Base-by-base conservation (phyloP, 2,113 vertebrate genomes). In the Cottus gobio region DNA sequence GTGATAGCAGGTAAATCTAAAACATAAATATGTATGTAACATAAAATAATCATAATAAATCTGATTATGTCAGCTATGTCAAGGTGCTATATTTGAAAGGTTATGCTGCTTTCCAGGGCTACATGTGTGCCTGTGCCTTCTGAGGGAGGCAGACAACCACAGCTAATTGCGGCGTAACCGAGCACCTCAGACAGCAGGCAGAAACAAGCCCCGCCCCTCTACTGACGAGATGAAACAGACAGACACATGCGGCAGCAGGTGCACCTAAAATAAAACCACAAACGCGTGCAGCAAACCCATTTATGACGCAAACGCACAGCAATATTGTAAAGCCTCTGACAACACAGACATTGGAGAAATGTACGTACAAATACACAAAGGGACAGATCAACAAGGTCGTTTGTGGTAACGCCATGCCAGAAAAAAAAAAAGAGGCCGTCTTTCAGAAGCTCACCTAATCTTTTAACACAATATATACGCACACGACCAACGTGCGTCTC, bases 391-490 rank as follows among this genome's bases (percentile, higher is more conserved):
- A 92, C 89, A 91, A 44, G 82, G 56, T 61, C 75, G 77, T 93
- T 90, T 91, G 84, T 90, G 82, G 84, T 12, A 34, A 85, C 57
- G 18, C 42, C 24, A 18, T 75, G 31, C 85, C 88, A 85, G 62
- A 83, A 26, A 62, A 60, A 83, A 26, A 62, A 60, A 56, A 34
- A 78, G 83, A 82, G 82, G 71, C 64, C 46, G 79, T 80, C 60
- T 82, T 84, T 84, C 74, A 83, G 65, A 85, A 83, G 79, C 79
- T 77, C 63, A 37, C 78, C 66, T 90, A 80, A 64, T 89, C 86
- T 90, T 90, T 91, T 89, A 86, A 44, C 87, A 84, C 70, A 83
- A 84, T 62, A 50, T n/a, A 39, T 39, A 70, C 86, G 84, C 86
- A 85, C 88, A 70, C 63, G 75, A 88, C 82, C 66, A 58, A 75